Conservation (phyloP, 37 sponge, comb jelly and placozoan species). For the Chondrosia reniformis region DNA sequence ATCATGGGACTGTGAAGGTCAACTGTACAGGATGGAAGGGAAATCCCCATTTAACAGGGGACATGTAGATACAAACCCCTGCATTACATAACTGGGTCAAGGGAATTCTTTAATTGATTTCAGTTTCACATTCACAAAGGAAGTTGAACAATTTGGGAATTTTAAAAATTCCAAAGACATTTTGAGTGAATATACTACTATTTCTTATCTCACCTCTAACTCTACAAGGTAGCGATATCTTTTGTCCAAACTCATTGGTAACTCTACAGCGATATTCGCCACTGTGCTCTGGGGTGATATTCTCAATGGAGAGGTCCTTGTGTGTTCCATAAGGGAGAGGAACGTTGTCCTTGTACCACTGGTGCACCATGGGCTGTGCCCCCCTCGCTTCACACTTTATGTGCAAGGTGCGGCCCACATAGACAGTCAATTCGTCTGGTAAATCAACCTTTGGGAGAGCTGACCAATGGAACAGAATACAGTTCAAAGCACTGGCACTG, state of each 20-base stretch:
- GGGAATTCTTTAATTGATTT: too few species aligned
- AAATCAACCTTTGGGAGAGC: conserved; percentile 31
- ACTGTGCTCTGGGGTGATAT: conserved; percentile 14
- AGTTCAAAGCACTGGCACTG: too few species aligned
- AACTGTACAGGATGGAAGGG: too few species aligned
- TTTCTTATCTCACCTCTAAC: conserved; percentile 42
- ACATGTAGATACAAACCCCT: too few species aligned
- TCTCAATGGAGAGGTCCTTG: conserved; percentile 26
- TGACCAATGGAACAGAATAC: background rate
- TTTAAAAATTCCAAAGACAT: too few species aligned
- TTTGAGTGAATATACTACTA: too few species aligned
- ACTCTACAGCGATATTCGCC: conserved; percentile 65
- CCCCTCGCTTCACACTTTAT: conserved; percentile 33
- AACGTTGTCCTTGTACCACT: conserved; percentile 67
- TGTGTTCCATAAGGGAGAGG: conserved; percentile 29
- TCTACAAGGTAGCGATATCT: conserved; percentile 21
- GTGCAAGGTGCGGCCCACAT: conserved; percentile 9
- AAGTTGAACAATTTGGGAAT: too few species aligned
- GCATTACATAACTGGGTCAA: too few species aligned
- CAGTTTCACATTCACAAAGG: too few species aligned
- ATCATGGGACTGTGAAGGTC: too few species aligned
- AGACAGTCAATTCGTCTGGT: conserved; percentile 17
- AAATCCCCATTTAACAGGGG: too few species aligned
- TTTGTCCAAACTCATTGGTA: conserved; percentile 44
- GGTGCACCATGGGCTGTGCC: conserved; percentile 43